Conservation (phyloP, 64 coral and sea anemone genomes). For the Acropora yongei region DNA sequence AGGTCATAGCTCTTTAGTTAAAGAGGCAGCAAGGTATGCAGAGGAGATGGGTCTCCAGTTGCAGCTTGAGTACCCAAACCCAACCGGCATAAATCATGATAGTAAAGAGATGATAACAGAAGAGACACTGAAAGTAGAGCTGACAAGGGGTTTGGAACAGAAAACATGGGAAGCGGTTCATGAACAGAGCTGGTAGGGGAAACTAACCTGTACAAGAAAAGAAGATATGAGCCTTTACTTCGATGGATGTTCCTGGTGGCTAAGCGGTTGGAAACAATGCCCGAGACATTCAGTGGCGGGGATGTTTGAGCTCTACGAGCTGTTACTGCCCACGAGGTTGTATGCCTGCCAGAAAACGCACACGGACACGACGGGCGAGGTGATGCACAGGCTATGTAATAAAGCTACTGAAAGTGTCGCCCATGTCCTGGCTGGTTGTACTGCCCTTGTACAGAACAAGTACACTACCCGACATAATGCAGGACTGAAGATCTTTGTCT, state of each 20-base stretch:
- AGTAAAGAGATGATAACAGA: background rate
- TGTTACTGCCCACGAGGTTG: constrained; percentile 5
- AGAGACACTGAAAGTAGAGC: background rate
- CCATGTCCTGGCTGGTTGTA: constrained; percentile 1
- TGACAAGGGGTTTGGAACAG: background rate
- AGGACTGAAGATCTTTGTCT: constrained; percentile 51
- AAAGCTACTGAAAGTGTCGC: constrained; percentile 35
- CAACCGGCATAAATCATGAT: too few species aligned
- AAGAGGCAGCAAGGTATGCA: too few species aligned
- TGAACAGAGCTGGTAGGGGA: constrained; percentile 27
- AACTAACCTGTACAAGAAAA: constrained; percentile 12
- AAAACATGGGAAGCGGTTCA: constrained; percentile 3
- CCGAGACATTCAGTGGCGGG: constrained; percentile 20
- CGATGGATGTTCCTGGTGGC: constrained; percentile 36
- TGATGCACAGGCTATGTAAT: constrained; percentile 34
- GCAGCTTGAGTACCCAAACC: too few species aligned
- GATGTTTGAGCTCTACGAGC: constrained; percentile 10
- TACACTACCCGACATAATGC: constrained; percentile 59
- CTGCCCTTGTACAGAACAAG: constrained; percentile 43
- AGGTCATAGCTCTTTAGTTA: too few species aligned
- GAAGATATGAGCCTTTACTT: constrained; percentile 34
- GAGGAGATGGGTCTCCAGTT: too few species aligned
- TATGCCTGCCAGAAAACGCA: background rate
- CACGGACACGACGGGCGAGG: background rate
- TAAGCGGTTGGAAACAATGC: constrained; percentile 35